Conservation (phyloP, 2,797 vertebrate genomes). For the Urosaurus nigricauda region DNA sequence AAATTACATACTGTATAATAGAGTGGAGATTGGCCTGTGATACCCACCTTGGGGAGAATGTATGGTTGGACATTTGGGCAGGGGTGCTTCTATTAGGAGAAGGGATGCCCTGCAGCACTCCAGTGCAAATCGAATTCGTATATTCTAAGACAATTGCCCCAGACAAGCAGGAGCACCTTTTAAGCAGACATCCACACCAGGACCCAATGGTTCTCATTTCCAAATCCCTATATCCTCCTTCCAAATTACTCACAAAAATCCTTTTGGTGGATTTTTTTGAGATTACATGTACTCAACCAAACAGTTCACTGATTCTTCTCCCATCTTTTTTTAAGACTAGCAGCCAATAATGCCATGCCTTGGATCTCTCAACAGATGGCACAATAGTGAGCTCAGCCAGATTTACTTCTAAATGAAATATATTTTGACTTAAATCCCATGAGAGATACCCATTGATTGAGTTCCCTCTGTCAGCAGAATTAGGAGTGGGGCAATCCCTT, state of each 20-base stretch:
- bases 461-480: too few species aligned
- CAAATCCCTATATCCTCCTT: background rate
- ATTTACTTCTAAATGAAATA: background rate
- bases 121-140: too few species aligned
- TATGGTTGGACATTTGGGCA: background rate
- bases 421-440: background rate
- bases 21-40: background rate
- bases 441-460: too few species aligned
- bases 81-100: background rate
- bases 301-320: background rate
- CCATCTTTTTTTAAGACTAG: background rate
- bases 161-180: too few species aligned
- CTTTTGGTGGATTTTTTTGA: background rate
- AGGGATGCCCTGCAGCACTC: too few species aligned
- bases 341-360: background rate
- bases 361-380: background rate
- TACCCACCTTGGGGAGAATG: background rate
- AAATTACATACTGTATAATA: background rate
- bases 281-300: background rate
- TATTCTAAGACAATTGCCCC: background rate
- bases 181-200: background rate
- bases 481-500: too few species aligned
- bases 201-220: background rate
- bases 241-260: background rate
- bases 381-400: slow-evolving; percentile 8